Conservation (phyloP, 2,797 vertebrate species). For the Parauchenoglanis ngamensis region DNA sequence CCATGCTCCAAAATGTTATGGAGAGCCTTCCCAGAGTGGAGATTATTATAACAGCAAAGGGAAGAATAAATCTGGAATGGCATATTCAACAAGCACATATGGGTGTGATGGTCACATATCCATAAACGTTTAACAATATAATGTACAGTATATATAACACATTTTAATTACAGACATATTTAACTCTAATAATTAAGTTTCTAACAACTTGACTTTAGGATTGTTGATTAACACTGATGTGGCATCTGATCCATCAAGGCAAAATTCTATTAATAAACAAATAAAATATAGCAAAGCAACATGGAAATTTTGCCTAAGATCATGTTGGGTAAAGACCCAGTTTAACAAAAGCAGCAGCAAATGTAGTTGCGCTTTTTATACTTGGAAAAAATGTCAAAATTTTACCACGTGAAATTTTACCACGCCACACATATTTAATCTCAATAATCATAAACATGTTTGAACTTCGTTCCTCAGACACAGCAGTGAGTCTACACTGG, state of each 20-base stretch:
- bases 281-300: neutral
- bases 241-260: neutral
- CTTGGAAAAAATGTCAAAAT: neutral
- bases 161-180: neutral
- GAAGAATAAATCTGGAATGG: neutral
- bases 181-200: neutral
- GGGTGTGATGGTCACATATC: neutral
- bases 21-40: neutral
- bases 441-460: constrained; percentile 3
- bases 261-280: neutral
- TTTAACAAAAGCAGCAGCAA: neutral
- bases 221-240: neutral
- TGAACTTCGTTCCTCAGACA: neutral
- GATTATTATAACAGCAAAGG: neutral
- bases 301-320: neutral
- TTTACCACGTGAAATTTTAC: neutral
- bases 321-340: neutral
- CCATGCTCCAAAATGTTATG: neutral
- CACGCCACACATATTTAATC: neutral
- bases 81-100: neutral
- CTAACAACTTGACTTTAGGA: neutral
- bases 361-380: neutral
- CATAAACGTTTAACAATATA: neutral
- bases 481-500: neutral
- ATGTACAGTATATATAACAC: neutral